Percentiles rank a stretch among this genome's conserved stretches.
These are phyloP conservation scores for Gulo gulo DNA, from an alignment of 2,113 vertebrate genomes.

Conservation along the genomic window DNA sequence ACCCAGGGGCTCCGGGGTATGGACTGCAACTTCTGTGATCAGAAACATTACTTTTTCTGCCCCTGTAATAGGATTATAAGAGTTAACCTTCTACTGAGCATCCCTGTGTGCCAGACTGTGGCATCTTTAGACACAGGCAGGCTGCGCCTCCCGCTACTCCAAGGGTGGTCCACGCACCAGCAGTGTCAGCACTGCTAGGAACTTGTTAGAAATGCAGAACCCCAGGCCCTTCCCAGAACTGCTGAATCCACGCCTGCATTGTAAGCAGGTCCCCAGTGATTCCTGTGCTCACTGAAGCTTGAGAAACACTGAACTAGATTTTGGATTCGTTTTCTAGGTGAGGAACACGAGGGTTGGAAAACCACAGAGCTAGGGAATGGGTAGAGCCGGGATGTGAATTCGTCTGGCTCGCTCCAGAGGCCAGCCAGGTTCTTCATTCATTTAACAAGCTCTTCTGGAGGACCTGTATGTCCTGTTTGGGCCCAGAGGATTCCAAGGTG, in stretches of 20 bases:
- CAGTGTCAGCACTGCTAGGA: rapidly evolving
- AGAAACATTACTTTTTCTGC: neutral
- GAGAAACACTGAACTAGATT: neutral
- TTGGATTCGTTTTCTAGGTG: rapidly evolving
- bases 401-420: neutral
- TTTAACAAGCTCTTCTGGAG: neutral
- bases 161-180: rapidly evolving
- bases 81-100: neutral
- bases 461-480: rapidly evolving
- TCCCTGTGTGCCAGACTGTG: neutral
- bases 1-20: rapidly evolving
- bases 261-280: neutral
- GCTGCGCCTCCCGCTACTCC: neutral
- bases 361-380: neutral
- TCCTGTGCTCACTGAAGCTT: neutral
- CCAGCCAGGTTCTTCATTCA: rapidly evolving
- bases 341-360: neutral
- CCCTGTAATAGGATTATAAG: neutral
- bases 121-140: rapidly evolving
- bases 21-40: neutral
- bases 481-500: neutral
- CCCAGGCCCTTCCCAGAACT: neutral
- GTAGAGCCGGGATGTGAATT: neutral
- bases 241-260: neutral
- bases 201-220: neutral